phyloP scores from a whole-genome alignment of 2,888 invertebrate species.

The Dascillus cervinus region DNA sequence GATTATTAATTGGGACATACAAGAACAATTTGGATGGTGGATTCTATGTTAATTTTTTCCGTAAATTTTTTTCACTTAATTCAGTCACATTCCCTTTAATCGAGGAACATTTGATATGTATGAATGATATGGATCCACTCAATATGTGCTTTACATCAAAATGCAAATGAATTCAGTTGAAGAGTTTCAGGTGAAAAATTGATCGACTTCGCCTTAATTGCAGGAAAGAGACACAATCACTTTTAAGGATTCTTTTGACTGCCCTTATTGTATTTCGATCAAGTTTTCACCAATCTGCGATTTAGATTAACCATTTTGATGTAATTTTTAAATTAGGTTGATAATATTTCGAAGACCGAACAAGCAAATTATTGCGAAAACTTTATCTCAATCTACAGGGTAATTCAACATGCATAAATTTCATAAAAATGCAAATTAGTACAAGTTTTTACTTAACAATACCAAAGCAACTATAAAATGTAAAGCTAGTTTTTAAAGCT shows the following conservation, averaged over 20 bases:
- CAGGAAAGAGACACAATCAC: conserved; percentile 37
- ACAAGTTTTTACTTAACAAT: not conserved
- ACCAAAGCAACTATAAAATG: not conserved
- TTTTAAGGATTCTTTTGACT: conserved; percentile 11
- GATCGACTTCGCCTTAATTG: conserved; percentile 12
- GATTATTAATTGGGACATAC: conserved; percentile 16
- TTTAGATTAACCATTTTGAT: too few species aligned
- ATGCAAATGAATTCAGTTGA: not conserved
- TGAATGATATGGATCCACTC: conserved; percentile 16
- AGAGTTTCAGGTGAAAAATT: conserved; percentile 6
- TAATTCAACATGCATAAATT: too few species aligned
- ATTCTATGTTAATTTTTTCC: not conserved
- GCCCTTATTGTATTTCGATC: not conserved
- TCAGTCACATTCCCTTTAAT: not conserved
- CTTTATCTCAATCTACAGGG: too few species aligned
- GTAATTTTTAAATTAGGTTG: not conserved
- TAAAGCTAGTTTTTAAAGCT: too few species aligned
- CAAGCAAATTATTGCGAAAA: too few species aligned
- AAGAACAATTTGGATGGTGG: conserved; percentile 22
- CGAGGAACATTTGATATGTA: conserved; percentile 28
- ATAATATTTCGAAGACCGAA: too few species aligned
- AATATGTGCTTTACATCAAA: conserved; percentile 8
- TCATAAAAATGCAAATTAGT: not conserved
- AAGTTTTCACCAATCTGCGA: too few species aligned
- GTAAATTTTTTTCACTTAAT: too few species aligned